Evolutionary conservation across 1,140 invertebrate genomes (phyloP).

Genomic region (Phthorimaea operculella): DNA sequence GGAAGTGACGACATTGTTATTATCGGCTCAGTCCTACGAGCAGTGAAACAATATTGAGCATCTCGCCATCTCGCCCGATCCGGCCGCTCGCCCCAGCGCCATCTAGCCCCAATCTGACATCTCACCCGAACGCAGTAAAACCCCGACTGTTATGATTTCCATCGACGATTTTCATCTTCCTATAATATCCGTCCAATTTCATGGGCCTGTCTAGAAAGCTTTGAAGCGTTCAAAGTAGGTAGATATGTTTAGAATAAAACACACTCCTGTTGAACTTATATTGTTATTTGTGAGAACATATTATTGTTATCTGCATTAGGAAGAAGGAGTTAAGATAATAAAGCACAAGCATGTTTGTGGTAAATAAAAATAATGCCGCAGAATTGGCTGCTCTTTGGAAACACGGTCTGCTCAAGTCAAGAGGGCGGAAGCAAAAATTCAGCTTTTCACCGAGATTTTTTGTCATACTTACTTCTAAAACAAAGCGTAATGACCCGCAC

Average conservation of each 20-base stretch:
- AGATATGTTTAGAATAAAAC: too few relatives aligned
- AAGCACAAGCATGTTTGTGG: too few relatives aligned
- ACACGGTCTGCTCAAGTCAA: constrained; percentile 35
- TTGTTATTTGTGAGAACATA: too few relatives aligned
- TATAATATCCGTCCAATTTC: constrained; percentile 30
- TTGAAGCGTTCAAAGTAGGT: too few relatives aligned
- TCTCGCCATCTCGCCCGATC: constrained; percentile 25
- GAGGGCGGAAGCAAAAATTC: constrained; percentile 50
- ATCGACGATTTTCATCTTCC: constrained; percentile 28
- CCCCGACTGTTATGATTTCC: constrained; percentile 45
- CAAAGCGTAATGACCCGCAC: constrained; percentile 65
- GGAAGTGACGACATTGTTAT: constrained; percentile 60
- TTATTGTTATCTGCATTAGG: too few relatives aligned
- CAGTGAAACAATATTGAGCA: constrained; percentile 48
- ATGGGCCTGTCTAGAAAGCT: background rate
- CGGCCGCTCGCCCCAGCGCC: constrained; percentile 21
- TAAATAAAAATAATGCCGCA: background rate
- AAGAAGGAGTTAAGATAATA: too few relatives aligned
- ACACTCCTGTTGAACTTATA: too few relatives aligned
- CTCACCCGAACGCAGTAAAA: constrained; percentile 30
- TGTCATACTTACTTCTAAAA: constrained; percentile 61
- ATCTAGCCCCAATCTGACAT: constrained; percentile 11
- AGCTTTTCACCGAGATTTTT: constrained; percentile 58
- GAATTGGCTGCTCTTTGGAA: constrained; percentile 42
- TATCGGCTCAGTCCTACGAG: constrained; percentile 45